Percentiles rank a stretch among this genome's conserved stretches.
Evolutionary conservation across 2,797 vertebrate genomes (phyloP).

Genomic region (Tiaroga cobitis): DNA sequence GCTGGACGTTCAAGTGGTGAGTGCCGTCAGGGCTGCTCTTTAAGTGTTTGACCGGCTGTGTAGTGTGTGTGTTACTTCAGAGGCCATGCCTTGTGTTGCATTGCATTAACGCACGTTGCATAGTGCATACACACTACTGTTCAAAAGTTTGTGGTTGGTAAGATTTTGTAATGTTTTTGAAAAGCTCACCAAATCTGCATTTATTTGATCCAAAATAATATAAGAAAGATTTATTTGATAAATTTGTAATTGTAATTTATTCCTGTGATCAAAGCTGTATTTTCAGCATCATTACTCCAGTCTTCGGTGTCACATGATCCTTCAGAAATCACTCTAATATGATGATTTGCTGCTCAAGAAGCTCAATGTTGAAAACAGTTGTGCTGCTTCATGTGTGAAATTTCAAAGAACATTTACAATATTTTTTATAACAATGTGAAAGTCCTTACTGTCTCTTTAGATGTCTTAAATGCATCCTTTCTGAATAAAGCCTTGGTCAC

Average conservation of each 20-base stretch:
- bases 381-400: too few species aligned
- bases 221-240: too few species aligned
- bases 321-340: background rate
- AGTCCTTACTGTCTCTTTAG: background rate
- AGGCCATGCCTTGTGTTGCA: background rate
- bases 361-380: background rate
- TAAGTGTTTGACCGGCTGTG: too few species aligned
- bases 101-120: background rate
- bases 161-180: background rate
- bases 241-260: background rate
- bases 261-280: background rate
- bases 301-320: background rate
- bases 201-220: background rate
- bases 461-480: background rate
- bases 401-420: too few species aligned
- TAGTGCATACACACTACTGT: background rate
- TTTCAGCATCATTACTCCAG: background rate
- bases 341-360: background rate
- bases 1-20: slow-evolving; percentile 87
- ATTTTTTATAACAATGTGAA: background rate
- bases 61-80: too few species aligned
- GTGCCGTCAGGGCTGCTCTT: slow-evolving; percentile 49
- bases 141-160: background rate
- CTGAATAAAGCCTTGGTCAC: background rate
- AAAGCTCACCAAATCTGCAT: background rate